phyloP scores from a whole-genome alignment of 2,113 vertebrate genomes.

The Carassius carassius region DNA sequence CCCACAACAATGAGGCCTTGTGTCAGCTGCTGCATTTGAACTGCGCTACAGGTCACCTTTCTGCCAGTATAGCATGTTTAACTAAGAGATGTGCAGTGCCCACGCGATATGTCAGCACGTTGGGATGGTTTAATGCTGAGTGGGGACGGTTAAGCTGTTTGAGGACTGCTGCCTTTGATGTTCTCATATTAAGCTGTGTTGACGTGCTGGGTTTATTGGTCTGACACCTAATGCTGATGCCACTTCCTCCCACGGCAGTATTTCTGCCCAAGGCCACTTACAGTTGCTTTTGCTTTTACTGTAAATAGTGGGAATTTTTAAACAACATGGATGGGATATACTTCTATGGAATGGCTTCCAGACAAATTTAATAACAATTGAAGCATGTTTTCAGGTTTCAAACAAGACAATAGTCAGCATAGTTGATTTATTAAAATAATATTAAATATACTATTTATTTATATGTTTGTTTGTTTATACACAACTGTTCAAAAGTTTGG shows the following conservation, averaged over 20 bases:
- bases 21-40: background rate
- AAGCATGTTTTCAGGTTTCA: background rate
- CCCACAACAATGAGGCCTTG: constrained; percentile 38
- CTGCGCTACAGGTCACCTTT: constrained; percentile 35
- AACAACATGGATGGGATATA: background rate
- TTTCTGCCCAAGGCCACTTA: constrained; percentile 9
- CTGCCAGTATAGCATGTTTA: background rate
- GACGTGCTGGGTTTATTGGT: constrained; percentile 65
- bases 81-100: background rate
- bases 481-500: background rate
- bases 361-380: background rate
- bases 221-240: constrained; percentile 60
- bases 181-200: constrained; percentile 64
- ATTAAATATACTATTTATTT: no score
- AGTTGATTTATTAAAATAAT: no score
- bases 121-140: constrained; percentile 41
- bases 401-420: no score
- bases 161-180: constrained; percentile 48
- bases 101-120: background rate
- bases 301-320: background rate
- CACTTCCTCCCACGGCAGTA: constrained; percentile 52
- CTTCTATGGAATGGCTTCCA: background rate
- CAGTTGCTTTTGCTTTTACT: constrained; percentile 2
- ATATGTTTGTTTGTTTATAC: background rate
- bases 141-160: constrained; percentile 47